A percentile compares a stretch with the other conserved stretches of the same genome.
Conservation (phyloP, 2,797 vertebrate species). For the Arctocebus calabarensis region DNA sequence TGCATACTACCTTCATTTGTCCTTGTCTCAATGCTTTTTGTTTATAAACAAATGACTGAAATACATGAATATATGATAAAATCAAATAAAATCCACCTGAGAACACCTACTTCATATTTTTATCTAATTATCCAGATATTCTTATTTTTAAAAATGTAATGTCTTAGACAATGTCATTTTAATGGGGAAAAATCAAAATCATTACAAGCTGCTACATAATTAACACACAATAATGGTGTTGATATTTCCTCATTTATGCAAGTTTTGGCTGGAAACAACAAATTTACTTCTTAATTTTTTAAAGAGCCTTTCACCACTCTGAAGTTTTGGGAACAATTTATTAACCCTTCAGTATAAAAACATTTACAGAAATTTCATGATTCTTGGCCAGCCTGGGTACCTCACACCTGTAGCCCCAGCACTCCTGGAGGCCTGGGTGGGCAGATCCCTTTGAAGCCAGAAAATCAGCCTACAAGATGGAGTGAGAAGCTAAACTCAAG, state of each 20-base stretch:
- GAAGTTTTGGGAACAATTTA: neutral
- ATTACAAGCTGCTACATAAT: neutral
- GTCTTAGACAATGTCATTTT: neutral
- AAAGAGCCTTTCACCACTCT: neutral
- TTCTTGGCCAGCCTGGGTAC: too few relatives aligned
- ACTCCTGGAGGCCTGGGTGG: too few relatives aligned
- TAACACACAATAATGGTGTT: neutral
- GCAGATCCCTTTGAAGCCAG: too few relatives aligned
- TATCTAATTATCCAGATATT: neutral
- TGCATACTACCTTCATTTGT: slow-evolving; percentile 4
- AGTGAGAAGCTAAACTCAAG: too few relatives aligned
- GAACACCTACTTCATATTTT: neutral
- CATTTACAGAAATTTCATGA: neutral
- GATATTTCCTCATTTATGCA: neutral
- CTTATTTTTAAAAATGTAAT: neutral
- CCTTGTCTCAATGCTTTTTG: neutral
- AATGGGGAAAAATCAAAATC: neutral
- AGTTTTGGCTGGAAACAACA: neutral
- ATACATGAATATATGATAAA: neutral
- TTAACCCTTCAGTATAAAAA: neutral
- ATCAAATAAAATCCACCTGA: neutral
- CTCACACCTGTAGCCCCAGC: too few relatives aligned
- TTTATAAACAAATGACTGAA: slow-evolving; percentile 1
- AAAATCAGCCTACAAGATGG: too few relatives aligned
- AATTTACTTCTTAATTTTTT: neutral